Conservation (phyloP, 1,140 invertebrate genomes). For the Drosophila rufa region DNA sequence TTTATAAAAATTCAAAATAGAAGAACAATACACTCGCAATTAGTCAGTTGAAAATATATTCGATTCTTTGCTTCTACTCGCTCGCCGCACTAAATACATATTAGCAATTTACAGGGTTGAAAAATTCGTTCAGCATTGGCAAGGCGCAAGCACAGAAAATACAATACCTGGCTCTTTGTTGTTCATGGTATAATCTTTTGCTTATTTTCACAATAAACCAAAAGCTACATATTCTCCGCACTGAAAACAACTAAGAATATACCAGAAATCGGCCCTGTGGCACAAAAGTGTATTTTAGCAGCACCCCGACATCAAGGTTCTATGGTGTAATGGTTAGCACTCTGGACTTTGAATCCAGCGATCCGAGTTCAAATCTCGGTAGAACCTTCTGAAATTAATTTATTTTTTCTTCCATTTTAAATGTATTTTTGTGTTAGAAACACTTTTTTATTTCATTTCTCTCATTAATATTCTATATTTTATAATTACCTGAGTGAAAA, state of each 20-base stretch:
- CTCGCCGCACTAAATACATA: not conserved
- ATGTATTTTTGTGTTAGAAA: not conserved
- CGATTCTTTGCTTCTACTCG: too few relatives aligned
- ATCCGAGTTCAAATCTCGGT: slow-evolving; percentile 95
- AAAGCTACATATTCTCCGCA: not conserved
- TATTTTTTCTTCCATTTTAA: slow-evolving; percentile 3
- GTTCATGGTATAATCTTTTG: not conserved
- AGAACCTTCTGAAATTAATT: slow-evolving; percentile 86
- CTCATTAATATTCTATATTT: not conserved
- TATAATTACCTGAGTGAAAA: not conserved
- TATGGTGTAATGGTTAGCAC: slow-evolving; percentile 96
- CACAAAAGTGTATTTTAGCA: slow-evolving; percentile 60
- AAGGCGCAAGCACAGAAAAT: not conserved
- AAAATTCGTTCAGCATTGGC: not conserved
- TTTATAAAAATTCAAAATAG: too few relatives aligned
- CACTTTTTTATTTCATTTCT: not conserved
- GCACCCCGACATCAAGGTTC: slow-evolving; percentile 84
- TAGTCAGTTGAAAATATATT: too few relatives aligned
- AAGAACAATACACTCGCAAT: too few relatives aligned
- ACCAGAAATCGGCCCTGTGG: not conserved
- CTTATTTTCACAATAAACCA: not conserved
- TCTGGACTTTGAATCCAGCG: slow-evolving; percentile 96
- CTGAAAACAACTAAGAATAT: not conserved
- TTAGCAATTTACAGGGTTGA: too few relatives aligned
- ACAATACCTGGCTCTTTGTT: not conserved